Conservation (phyloP, 2,888 invertebrate genomes). For the Drosophila ezoana region DNA sequence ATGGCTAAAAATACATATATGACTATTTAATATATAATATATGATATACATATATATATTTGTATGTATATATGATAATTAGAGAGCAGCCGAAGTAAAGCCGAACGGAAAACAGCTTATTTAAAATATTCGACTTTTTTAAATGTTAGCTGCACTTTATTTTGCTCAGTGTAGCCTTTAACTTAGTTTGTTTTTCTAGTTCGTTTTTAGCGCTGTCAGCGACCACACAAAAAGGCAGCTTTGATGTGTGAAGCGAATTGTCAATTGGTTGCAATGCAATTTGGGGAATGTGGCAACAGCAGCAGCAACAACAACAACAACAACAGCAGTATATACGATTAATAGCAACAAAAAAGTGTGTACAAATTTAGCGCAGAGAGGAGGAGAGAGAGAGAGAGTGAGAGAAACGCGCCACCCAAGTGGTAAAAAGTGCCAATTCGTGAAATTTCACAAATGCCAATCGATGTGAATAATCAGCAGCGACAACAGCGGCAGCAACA, state of each 20-base stretch:
- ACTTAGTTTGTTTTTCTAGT: background rate
- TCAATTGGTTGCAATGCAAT: conserved; percentile 59
- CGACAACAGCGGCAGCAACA: conserved; percentile 59
- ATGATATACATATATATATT: no score
- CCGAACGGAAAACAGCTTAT: no score
- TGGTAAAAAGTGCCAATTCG: conserved; percentile 80
- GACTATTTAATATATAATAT: no score
- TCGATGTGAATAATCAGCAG: conserved; percentile 81
- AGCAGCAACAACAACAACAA: conserved; percentile 12
- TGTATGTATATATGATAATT: no score
- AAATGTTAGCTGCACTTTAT: background rate
- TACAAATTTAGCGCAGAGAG: conserved; percentile 1
- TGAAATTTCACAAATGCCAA: conserved; percentile 80
- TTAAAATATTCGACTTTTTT: no score
- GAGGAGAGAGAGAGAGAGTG: background rate
- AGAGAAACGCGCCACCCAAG: conserved; percentile 66
- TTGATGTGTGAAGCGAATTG: conserved; percentile 64
- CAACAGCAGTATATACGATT: conserved; percentile 10
- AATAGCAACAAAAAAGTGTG: conserved; percentile 5
- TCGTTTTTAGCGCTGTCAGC: conserved; percentile 33
- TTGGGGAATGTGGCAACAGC: conserved; percentile 56
- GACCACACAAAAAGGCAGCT: conserved; percentile 64
- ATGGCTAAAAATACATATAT: no score
- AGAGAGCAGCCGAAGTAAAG: no score
- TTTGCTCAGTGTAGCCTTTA: background rate